phyloP scores from a whole-genome alignment of 1,140 invertebrate species.

The Achatina immaculata region DNA sequence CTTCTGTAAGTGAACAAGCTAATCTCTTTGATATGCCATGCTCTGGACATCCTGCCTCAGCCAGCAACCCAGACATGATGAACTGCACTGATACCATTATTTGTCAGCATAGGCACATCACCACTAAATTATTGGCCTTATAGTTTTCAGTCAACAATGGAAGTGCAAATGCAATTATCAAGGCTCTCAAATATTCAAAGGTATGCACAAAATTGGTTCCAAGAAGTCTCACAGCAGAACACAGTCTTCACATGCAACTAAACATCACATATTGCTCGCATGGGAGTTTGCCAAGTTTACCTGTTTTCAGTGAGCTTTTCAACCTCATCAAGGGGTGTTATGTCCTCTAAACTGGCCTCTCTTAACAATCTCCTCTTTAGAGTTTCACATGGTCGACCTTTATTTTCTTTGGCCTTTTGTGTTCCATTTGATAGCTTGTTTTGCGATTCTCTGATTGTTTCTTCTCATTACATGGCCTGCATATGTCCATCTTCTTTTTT shows the following conservation, averaged over 20 bases:
- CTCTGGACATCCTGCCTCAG: not conserved
- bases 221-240: not conserved
- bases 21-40: not conserved
- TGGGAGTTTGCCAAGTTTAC: too few species aligned
- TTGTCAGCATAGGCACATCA: not conserved
- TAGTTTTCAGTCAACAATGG: not conserved
- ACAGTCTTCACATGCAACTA: not conserved
- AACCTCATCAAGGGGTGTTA: too few species aligned
- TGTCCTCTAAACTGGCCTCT: too few species aligned
- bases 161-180: not conserved
- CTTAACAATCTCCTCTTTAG: too few species aligned
- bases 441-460: too few species aligned
- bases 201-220: not conserved
- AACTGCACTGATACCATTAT: not conserved
- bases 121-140: not conserved
- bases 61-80: conserved; percentile 1
- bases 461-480: too few species aligned
- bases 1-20: not conserved
- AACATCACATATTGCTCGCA: too few species aligned
- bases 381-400: too few species aligned
- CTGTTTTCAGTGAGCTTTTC: too few species aligned
- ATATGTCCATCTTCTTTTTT: too few species aligned
- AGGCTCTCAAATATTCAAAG: not conserved
- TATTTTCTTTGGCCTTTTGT: too few species aligned
- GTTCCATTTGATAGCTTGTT: too few species aligned